Evolutionary conservation across 2,888 invertebrate genomes (phyloP).

Genomic region (Sphecodes monilicornis): DNA sequence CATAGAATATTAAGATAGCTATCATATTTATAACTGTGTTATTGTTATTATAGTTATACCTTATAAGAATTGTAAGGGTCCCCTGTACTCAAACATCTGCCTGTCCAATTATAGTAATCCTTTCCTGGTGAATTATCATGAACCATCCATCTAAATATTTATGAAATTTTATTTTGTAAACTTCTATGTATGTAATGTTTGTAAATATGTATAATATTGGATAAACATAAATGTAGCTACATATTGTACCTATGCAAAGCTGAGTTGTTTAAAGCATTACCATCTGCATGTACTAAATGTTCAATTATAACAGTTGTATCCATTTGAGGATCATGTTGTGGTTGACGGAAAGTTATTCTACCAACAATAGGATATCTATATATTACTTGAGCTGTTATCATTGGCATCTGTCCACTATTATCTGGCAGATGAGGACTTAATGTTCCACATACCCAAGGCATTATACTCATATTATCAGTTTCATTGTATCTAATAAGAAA

Average conservation of each 20-base stretch:
- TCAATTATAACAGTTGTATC: constrained; percentile 95
- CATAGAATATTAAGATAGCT: not conserved
- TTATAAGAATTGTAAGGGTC: constrained; percentile 91
- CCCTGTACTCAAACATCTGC: constrained; percentile 92
- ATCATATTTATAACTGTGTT: constrained; percentile 19
- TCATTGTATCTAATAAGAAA: constrained; percentile 84
- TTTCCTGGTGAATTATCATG: constrained; percentile 92
- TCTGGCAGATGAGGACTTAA: constrained; percentile 88
- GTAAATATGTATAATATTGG: not conserved
- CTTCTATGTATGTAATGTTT: constrained; percentile 4
- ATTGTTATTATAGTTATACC: constrained; percentile 79
- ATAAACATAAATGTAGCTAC: not conserved
- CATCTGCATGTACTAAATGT: constrained; percentile 94
- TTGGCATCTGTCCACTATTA: constrained; percentile 89
- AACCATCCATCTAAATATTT: constrained; percentile 90
- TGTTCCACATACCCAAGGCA: constrained; percentile 88
- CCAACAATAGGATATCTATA: constrained; percentile 96
- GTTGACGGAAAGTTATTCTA: constrained; percentile 92
- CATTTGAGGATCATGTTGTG: constrained; percentile 91
- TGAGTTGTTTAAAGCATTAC: constrained; percentile 91
- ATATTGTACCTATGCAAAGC: constrained; percentile 86
- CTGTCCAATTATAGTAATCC: constrained; percentile 96
- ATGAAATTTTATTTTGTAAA: not conserved
- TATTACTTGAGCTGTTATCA: constrained; percentile 92
- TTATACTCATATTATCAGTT: constrained; percentile 83